These are phyloP conservation scores for Pecten maximus DNA, from an alignment of 2,888 invertebrate genomes.

Conservation along the genomic window DNA sequence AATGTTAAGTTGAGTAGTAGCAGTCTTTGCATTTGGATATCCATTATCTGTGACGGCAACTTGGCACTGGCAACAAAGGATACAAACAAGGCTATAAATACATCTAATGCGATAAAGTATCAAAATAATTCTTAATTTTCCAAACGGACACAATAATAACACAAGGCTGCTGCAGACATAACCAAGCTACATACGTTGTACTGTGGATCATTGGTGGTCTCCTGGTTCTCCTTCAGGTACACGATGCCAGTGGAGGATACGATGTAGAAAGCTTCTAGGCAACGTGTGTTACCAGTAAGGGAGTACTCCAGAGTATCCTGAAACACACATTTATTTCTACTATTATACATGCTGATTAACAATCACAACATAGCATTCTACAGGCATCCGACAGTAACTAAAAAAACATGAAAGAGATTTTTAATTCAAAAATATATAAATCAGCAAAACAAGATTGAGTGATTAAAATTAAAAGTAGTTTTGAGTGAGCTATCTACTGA, in stretches of 20 bases:
- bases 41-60: constrained; percentile 73
- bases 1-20: constrained; percentile 68
- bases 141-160: background rate
- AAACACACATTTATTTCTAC: constrained; percentile 40
- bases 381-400: too few species aligned
- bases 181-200: constrained; percentile 45
- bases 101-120: background rate
- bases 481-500: too few species aligned
- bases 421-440: too few species aligned
- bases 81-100: background rate
- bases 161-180: background rate
- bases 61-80: constrained; percentile 62
- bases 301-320: constrained; percentile 68
- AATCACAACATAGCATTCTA: background rate
- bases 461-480: too few species aligned
- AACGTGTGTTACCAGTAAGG: constrained; percentile 61
- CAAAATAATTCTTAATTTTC: too few species aligned
- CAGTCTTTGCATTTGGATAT: constrained; percentile 63
- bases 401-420: too few species aligned
- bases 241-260: constrained; percentile 56
- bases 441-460: too few species aligned
- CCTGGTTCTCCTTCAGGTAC: constrained; percentile 54
- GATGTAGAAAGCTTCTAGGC: constrained; percentile 63
- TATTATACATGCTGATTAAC: background rate
- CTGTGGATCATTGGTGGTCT: constrained; percentile 42